Conservation (phyloP, 1,140 invertebrate species). For the Meloidogyne hapla region DNA sequence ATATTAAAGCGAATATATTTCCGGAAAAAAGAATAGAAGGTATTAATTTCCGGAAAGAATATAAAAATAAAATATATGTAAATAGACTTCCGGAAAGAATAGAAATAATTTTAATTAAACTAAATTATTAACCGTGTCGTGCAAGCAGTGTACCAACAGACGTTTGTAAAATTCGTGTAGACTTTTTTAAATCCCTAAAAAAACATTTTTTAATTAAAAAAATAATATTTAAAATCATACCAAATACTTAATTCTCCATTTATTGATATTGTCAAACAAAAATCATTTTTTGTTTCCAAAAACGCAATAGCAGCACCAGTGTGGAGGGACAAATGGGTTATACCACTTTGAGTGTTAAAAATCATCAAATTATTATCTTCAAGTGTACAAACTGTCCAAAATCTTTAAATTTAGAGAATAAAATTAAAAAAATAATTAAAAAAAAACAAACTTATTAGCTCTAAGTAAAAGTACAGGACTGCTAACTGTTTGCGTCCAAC, state of each 20-base stretch:
- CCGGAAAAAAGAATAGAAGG: too few relatives aligned
- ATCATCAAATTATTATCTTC: slow-evolving; percentile 17
- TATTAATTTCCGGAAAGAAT: too few relatives aligned
- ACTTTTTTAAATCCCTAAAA: slow-evolving; percentile 22
- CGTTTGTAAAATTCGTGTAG: not conserved
- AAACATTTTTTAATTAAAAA: not conserved
- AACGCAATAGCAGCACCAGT: not conserved
- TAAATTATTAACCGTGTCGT: not conserved
- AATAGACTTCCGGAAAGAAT: too few relatives aligned
- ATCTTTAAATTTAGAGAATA: not conserved
- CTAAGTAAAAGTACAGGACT: not conserved
- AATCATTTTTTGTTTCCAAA: slow-evolving; percentile 6
- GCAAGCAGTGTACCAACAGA: slow-evolving; percentile 15
- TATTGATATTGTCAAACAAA: slow-evolving; percentile 15
- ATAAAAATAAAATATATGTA: too few relatives aligned
- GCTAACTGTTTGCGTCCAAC: slow-evolving; percentile 6
- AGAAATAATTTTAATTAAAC: slow-evolving; percentile 11
- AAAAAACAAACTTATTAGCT: slow-evolving; percentile 13
- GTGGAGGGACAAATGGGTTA: not conserved
- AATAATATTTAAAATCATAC: not conserved
- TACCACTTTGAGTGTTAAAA: slow-evolving; percentile 11
- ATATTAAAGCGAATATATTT: too few relatives aligned
- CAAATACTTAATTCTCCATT: slow-evolving; percentile 1
- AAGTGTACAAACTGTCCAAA: slow-evolving; percentile 17
- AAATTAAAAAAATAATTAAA: not conserved